phyloP scores from a whole-genome alignment of 2,113 vertebrate genomes.

The Chaetura pelagica region DNA sequence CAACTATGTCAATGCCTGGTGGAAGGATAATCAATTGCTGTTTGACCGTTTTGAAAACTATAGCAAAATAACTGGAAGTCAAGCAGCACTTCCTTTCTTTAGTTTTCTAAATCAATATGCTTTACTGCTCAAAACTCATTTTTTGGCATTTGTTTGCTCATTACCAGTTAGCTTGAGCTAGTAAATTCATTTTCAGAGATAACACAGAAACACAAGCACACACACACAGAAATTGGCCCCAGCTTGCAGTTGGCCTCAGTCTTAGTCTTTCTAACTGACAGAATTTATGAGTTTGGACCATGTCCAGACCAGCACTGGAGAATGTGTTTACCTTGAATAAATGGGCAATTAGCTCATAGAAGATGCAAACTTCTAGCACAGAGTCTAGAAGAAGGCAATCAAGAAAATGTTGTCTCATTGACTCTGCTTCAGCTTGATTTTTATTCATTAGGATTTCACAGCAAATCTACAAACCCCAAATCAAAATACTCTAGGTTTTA shows the following conservation, averaged over 20 bases:
- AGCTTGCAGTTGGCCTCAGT: not conserved
- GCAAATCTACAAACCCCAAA: not conserved
- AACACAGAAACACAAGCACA: too few species aligned
- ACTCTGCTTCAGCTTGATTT: not conserved
- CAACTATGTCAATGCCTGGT: rapidly evolving
- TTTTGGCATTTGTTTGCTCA: not conserved
- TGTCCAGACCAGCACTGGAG: not conserved
- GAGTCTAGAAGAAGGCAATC: not conserved
- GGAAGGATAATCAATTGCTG: not conserved
- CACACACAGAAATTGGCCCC: too few species aligned
- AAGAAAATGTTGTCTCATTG: not conserved
- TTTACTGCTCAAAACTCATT: not conserved
- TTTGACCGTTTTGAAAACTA: not conserved
- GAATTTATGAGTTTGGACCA: not conserved
- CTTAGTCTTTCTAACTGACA: not conserved
- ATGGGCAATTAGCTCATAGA: not conserved
- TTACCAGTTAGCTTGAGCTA: not conserved
- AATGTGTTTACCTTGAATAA: not conserved
- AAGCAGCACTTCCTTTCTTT: not conserved
- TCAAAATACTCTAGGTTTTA: not conserved
- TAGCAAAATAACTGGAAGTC: not conserved
- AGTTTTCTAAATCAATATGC: rapidly evolving
- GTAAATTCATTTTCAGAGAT: not conserved
- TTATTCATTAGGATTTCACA: not conserved
- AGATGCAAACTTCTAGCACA: not conserved